Conservation (phyloP, 2,888 invertebrate species). For the Hylaea fasciaria region DNA sequence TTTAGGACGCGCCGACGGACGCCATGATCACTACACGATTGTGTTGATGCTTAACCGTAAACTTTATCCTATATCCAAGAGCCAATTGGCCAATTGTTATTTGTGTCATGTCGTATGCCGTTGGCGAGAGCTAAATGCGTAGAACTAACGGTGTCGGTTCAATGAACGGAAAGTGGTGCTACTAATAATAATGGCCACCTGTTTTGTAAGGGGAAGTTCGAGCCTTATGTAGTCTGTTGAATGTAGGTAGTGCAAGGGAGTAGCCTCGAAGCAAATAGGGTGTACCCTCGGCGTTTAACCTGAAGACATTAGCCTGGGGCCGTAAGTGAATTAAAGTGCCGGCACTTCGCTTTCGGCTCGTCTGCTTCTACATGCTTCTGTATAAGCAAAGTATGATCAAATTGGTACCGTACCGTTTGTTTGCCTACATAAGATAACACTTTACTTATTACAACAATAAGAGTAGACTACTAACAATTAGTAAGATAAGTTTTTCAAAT, state of each 20-base stretch:
- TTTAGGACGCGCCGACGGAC: slow-evolving; percentile 18
- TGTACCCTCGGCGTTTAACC: slow-evolving; percentile 29
- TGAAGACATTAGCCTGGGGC: slow-evolving; percentile 28
- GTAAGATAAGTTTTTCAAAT: too few relatives aligned
- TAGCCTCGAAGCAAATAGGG: slow-evolving; percentile 37
- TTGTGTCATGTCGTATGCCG: slow-evolving; percentile 74
- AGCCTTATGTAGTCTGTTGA: slow-evolving; percentile 18
- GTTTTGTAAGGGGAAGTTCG: slow-evolving; percentile 67
- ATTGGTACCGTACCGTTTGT: background rate
- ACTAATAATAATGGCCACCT: slow-evolving; percentile 79
- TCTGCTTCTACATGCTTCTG: slow-evolving; percentile 1
- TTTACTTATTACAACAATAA: too few relatives aligned
- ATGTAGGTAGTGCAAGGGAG: slow-evolving; percentile 32
- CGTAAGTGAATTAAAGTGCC: slow-evolving; percentile 21
- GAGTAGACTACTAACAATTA: too few relatives aligned
- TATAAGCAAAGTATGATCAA: background rate
- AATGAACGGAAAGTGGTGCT: slow-evolving; percentile 77
- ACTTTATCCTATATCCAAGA: slow-evolving; percentile 54
- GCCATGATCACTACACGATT: slow-evolving; percentile 5
- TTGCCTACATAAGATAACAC: background rate
- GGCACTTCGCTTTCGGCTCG: slow-evolving; percentile 6
- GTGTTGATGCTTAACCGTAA: slow-evolving; percentile 42
- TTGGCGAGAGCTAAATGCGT: slow-evolving; percentile 77
- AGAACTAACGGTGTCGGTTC: slow-evolving; percentile 81
- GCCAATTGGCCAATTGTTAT: slow-evolving; percentile 76